Evolutionary conservation across 2,113 vertebrate species (phyloP).

Genomic region (Synodontis membranacea): DNA sequence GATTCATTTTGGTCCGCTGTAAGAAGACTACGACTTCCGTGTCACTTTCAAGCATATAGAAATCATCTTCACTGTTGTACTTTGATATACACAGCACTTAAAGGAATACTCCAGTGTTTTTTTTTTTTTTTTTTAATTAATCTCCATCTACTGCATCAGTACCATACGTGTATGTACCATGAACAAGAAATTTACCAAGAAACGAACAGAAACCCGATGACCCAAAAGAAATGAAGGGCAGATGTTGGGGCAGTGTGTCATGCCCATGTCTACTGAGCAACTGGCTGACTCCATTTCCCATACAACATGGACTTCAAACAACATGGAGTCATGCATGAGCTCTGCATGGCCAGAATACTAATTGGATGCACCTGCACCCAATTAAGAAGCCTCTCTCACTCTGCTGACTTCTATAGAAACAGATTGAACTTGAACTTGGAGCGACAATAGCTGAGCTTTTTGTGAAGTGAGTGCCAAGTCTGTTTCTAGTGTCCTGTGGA

Average conservation of each 20-base stretch:
- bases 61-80: neutral
- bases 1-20: slow-evolving; percentile 35
- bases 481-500: no score
- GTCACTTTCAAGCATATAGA: slow-evolving; percentile 24
- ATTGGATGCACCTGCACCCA: no score
- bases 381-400: no score
- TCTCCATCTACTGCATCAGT: neutral
- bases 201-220: neutral
- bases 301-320: no score
- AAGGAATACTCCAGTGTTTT: slow-evolving; percentile 38
- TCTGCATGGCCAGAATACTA: no score
- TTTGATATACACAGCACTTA: slow-evolving; percentile 20
- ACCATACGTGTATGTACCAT: neutral
- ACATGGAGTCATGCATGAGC: no score
- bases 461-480: no score
- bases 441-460: no score
- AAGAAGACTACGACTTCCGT: slow-evolving; percentile 19
- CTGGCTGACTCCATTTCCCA: no score
- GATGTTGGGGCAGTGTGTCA: neutral
- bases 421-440: no score
- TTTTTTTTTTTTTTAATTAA: neutral
- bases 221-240: neutral
- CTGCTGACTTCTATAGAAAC: no score
- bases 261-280: no score
- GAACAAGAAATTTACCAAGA: neutral